phyloP scores from a whole-genome alignment of 1,140 invertebrate species.

The Orchesella cincta region DNA sequence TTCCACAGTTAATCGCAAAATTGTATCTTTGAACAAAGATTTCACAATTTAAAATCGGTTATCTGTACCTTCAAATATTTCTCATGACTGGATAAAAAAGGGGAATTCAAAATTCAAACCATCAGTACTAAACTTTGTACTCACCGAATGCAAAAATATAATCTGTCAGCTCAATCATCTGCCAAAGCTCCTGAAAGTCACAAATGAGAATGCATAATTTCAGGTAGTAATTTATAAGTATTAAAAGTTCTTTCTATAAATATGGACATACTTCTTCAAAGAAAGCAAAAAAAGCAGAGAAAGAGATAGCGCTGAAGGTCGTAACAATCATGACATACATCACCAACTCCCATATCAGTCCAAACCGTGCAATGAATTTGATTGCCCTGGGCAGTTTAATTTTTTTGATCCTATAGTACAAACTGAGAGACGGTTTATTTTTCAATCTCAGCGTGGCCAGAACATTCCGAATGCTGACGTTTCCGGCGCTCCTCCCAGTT shows the following conservation, averaged over 20 bases:
- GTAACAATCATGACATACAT: neutral
- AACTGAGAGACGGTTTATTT: neutral
- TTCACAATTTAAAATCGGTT: neutral
- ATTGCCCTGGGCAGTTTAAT: neutral
- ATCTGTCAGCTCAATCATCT: no score
- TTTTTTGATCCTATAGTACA: neutral
- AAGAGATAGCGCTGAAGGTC: constrained; percentile 18
- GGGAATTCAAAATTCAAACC: no score
- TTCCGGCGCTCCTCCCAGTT: neutral
- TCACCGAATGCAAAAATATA: neutral
- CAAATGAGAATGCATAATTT: neutral
- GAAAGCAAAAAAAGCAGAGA: constrained; percentile 27
- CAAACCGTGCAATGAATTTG: neutral
- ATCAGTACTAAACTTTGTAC: no score
- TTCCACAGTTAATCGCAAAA: constrained; percentile 30
- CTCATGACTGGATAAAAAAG: no score
- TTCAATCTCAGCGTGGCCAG: neutral
- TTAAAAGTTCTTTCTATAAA: neutral
- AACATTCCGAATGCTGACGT: neutral
- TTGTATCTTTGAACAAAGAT: neutral
- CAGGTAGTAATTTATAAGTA: neutral
- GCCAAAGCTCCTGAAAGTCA: no score
- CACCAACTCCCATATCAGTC: constrained; percentile 24
- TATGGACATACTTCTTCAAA: neutral
- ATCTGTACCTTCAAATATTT: no score